Evolutionary conservation across 2,888 invertebrate species (phyloP).

Genomic region (Ectobius pallidus): DNA sequence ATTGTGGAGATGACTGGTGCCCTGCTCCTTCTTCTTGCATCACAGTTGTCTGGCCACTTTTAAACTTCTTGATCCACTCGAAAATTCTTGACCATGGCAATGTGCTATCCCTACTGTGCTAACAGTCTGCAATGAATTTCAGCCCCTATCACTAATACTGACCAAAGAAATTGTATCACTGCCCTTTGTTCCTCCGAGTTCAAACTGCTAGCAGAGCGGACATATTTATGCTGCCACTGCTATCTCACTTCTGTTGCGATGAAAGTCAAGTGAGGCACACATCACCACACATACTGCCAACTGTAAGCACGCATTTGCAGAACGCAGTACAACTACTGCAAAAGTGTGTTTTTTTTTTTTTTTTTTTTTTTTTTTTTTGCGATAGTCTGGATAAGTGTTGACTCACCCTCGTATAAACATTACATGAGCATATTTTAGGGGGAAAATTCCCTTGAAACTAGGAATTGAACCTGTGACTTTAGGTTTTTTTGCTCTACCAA

Average conservation of each 20-base stretch:
- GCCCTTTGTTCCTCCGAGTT: not conserved
- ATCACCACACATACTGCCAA: not conserved
- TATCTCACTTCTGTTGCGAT: not conserved
- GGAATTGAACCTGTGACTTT: no score
- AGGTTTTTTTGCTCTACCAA: no score
- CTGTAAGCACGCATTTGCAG: not conserved
- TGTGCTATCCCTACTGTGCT: not conserved
- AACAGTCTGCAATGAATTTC: not conserved
- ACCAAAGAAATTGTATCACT: not conserved
- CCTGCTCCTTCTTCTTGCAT: not conserved
- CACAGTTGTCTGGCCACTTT: no score
- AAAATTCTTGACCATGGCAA: not conserved
- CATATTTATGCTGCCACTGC: not conserved
- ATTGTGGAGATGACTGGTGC: not conserved
- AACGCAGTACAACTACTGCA: no score
- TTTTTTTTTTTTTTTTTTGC: no score
- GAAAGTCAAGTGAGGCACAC: not conserved
- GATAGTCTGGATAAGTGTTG: no score
- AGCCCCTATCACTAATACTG: not conserved
- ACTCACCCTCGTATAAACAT: no score
- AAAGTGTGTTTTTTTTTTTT: no score
- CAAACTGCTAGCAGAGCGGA: not conserved
- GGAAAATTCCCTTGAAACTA: no score
- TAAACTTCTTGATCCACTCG: not conserved
- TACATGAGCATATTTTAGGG: no score